A percentile compares a stretch with the other conserved stretches of the same genome.
Conservation (phyloP, 2,888 invertebrate species). For the Eustalomyia histrio region DNA sequence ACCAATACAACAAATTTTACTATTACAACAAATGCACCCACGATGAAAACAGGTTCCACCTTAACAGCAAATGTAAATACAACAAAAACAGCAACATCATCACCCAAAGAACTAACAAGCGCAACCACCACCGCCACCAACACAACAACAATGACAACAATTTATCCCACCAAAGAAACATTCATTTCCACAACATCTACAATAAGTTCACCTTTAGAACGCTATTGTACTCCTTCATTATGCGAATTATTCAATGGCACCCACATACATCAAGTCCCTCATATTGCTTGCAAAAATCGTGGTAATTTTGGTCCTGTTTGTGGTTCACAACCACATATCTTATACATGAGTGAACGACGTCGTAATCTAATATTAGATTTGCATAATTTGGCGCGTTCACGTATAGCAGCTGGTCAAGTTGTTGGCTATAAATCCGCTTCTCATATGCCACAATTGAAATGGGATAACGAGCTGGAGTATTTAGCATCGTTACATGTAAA, state of each 20-base stretch:
- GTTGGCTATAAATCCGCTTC: conserved; percentile 72
- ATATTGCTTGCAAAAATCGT: conserved; percentile 74
- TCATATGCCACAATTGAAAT: conserved; percentile 75
- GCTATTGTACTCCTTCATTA: conserved; percentile 72
- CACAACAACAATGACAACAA: conserved; percentile 5
- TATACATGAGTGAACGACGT: conserved; percentile 74
- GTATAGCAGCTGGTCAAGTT: conserved; percentile 74
- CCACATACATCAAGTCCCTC: conserved; percentile 70
- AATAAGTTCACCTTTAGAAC: conserved; percentile 15
- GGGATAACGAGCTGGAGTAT: conserved; percentile 76
- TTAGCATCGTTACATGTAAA: conserved; percentile 75
- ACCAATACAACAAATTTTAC: background rate
- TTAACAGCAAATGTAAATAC: background rate
- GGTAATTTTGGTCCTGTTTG: conserved; percentile 70
- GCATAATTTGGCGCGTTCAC: conserved; percentile 76
- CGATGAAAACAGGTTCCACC: conserved; percentile 19
- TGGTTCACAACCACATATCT: conserved; percentile 70
- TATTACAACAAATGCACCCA: conserved; percentile 25
- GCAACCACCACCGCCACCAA: background rate
- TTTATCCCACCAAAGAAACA: background rate
- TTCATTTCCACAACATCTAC: conserved; percentile 14
- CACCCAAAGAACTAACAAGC: background rate
- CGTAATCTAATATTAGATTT: conserved; percentile 75
- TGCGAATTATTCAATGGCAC: conserved; percentile 76
- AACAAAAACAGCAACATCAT: conserved; percentile 8